A percentile compares a stretch with the other conserved stretches of the same genome.
Evolutionary conservation across 2,888 invertebrate species (phyloP).

Genomic region (Seira sanloemensis): DNA sequence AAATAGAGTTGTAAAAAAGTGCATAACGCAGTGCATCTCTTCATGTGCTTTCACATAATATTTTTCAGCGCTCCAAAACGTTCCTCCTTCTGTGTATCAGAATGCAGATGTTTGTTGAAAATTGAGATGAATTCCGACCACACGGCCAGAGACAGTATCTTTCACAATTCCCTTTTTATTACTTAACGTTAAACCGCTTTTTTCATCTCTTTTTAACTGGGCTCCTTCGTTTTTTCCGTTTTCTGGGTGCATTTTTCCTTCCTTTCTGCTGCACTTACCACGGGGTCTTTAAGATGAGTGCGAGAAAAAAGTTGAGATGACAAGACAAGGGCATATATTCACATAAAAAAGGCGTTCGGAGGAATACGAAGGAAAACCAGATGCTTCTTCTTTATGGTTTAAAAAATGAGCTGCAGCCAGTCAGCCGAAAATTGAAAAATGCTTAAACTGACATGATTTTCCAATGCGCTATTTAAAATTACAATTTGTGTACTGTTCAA

Average conservation of each 20-base stretch:
- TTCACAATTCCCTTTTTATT: neutral
- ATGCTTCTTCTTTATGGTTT: conserved; percentile 11
- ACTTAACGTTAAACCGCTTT: neutral
- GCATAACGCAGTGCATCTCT: conserved; percentile 10
- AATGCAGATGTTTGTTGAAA: conserved; percentile 45
- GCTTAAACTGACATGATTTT: neutral
- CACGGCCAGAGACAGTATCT: neutral
- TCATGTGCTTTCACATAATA: neutral
- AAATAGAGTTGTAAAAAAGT: conserved; percentile 25
- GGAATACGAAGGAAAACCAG: conserved; percentile 9
- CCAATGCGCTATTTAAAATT: neutral
- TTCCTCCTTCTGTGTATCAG: neutral
- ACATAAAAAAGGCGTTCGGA: neutral
- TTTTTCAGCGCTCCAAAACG: conserved; percentile 3
- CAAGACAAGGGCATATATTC: conserved; percentile 25
- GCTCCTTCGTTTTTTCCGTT: no score
- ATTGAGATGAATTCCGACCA: conserved; percentile 36
- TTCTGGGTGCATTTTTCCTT: conserved; percentile 30
- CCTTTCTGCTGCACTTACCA: conserved; percentile 12
- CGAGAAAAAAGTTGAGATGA: neutral
- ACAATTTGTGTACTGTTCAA: no score
- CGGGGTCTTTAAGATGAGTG: neutral
- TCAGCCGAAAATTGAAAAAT: neutral
- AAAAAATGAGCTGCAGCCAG: neutral
- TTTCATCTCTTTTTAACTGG: conserved; percentile 2